These are phyloP conservation scores for Agonopterix subpropinquella DNA, from an alignment of 2,888 invertebrate species.

Conservation along the genomic window DNA sequence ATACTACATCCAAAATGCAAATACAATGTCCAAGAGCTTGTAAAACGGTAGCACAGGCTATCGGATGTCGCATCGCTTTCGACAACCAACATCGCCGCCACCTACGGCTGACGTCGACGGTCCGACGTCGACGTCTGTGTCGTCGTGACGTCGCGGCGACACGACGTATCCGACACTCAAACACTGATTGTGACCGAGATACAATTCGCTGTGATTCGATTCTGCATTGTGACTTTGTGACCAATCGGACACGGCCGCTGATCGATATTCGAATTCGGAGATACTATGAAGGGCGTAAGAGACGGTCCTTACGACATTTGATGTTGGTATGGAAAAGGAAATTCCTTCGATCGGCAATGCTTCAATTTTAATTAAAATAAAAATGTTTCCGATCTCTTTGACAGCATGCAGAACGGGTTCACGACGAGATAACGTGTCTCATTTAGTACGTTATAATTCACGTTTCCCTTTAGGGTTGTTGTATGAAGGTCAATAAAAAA, in stretches of 20 bases:
- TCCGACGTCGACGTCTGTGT: conserved; percentile 20
- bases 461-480: conserved; percentile 26
- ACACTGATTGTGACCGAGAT: conserved; percentile 62
- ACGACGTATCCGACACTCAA: conserved; percentile 28
- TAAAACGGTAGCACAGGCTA: conserved; percentile 40
- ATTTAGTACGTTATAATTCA: conserved; percentile 54
- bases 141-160: conserved; percentile 23
- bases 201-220: conserved; percentile 43
- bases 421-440: conserved; percentile 44
- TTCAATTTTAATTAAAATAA: conserved; percentile 15
- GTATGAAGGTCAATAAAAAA: conserved; percentile 47
- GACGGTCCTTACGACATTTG: not conserved
- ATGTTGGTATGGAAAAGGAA: not conserved
- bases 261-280: conserved; percentile 42
- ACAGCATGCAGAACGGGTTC: conserved; percentile 22
- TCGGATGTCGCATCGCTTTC: conserved; percentile 41
- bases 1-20: conserved; percentile 46
- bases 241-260: conserved; percentile 31
- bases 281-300: conserved; percentile 4
- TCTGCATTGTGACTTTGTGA: conserved; percentile 43
- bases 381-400: conserved; percentile 15
- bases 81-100: conserved; percentile 20
- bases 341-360: no score
- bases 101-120: conserved; percentile 24
- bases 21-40: conserved; percentile 46